Conservation (phyloP, 2,113 vertebrate species). For the Cyphomyrus discorhynchus region DNA sequence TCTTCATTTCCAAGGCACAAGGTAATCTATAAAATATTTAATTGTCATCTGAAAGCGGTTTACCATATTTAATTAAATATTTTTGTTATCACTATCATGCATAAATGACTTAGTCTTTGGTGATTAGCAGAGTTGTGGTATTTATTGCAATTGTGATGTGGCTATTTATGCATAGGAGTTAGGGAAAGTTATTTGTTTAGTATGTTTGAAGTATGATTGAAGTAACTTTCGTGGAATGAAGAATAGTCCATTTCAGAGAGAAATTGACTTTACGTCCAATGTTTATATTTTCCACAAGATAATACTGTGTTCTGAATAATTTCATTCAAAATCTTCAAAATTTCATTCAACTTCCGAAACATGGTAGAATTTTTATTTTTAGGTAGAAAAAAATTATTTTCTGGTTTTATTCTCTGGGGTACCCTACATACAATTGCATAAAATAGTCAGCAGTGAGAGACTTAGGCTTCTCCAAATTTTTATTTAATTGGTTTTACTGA, state of each 20-base stretch:
- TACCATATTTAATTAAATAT: neutral
- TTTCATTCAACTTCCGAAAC: neutral
- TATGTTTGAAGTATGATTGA: neutral
- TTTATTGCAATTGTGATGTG: neutral
- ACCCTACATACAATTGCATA: neutral
- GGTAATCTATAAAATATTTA: neutral
- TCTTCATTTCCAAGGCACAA: neutral
- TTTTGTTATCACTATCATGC: neutral
- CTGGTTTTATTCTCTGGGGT: neutral
- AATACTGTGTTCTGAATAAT: neutral
- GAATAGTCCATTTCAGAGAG: neutral
- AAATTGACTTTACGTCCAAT: neutral
- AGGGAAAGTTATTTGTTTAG: neutral
- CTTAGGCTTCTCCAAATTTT: neutral
- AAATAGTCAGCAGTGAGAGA: neutral
- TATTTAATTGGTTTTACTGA: neutral
- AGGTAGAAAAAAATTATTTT: neutral
- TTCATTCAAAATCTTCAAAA: neutral
- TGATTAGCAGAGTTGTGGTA: neutral
- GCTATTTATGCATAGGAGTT: neutral
- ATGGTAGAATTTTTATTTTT: neutral
- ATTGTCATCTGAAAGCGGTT: neutral
- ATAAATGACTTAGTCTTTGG: neutral
- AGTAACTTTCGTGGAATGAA: neutral
- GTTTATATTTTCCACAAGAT: neutral